These are phyloP conservation scores for Linyphia triangularis DNA, from an alignment of 2,888 invertebrate species.

Conservation along the genomic window DNA sequence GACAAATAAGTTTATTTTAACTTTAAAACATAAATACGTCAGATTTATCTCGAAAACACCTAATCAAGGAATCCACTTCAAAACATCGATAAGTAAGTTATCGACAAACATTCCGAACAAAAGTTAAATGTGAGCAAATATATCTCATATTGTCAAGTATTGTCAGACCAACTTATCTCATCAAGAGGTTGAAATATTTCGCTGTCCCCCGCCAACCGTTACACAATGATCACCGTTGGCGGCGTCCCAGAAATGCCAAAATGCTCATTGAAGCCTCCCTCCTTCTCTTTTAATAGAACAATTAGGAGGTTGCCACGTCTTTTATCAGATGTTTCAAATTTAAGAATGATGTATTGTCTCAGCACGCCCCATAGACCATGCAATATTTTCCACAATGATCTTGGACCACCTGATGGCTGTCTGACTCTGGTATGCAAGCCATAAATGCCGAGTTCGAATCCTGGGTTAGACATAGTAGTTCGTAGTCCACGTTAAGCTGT, in stretches of 20 bases:
- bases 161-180: background rate
- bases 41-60: background rate
- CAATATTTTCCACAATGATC: no score
- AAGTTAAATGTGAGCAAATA: background rate
- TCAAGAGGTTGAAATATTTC: background rate
- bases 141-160: background rate
- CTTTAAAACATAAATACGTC: background rate
- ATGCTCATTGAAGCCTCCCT: slow-evolving; percentile 33
- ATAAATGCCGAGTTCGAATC: no score
- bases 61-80: background rate
- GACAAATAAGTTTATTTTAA: background rate
- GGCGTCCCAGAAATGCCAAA: slow-evolving; percentile 56
- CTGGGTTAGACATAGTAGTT: no score
- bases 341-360: no score
- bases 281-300: slow-evolving; percentile 63
- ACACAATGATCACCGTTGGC: slow-evolving; percentile 37
- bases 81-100: background rate
- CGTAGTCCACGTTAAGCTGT: no score
- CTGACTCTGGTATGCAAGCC: no score
- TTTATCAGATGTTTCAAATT: slow-evolving; percentile 39
- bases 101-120: background rate
- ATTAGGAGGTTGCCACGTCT: slow-evolving; percentile 49
- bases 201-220: background rate
- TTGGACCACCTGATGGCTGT: no score
- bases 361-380: no score